Base-by-base conservation (phyloP, 2,888 invertebrate species). In the Aleiodes leptofemur region DNA sequence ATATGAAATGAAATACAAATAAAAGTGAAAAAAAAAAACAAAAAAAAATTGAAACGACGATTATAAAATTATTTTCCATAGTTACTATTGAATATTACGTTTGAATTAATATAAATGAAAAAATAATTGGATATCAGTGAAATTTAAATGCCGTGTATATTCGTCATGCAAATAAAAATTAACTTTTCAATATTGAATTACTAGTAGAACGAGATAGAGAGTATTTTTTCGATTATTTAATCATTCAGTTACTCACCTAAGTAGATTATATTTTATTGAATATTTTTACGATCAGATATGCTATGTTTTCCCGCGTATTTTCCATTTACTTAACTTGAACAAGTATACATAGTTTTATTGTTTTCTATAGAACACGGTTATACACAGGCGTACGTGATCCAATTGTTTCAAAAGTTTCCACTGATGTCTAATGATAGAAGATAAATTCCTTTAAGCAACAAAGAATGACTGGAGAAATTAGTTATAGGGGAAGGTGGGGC, bases 11-110 rank as follows among this genome's bases (percentile, higher is more conserved):
- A n/a, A 59, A 31, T 59, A 7, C n/a, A 31, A 29, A 29, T 38
- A 34, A 59, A 7, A 14, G 14, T 31, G 34, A 14, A 29, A 3
- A 34, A 31, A 23, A 23, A 8, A 23, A 55, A 53, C 16, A 0
- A 50, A 31, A 43, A 55, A 66, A 53, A 38, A 66, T 23, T 14
- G 23, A 55, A 66, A 66, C 34, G 34, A 64, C 48, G 66, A 56
- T 68, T 31, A 56, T 48, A 55, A 68, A 68, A 68, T 38, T 68
- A 56, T 56, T 73, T 59, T 14, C 11, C 48, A 64, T 23, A 56
- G 55, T 11, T 56, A 43, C 34, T 29, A 73, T 68, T 73, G 53
- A 68, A 73, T 57, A 72, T 72, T 48, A 29, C 48, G 66, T 72
- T 43, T 48, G 38, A 50, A 56, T 48, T 64, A 34, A 48, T 23